Evolutionary conservation across 2,113 vertebrate genomes (phyloP).

Genomic region (Brachionichthys hirsutus): DNA sequence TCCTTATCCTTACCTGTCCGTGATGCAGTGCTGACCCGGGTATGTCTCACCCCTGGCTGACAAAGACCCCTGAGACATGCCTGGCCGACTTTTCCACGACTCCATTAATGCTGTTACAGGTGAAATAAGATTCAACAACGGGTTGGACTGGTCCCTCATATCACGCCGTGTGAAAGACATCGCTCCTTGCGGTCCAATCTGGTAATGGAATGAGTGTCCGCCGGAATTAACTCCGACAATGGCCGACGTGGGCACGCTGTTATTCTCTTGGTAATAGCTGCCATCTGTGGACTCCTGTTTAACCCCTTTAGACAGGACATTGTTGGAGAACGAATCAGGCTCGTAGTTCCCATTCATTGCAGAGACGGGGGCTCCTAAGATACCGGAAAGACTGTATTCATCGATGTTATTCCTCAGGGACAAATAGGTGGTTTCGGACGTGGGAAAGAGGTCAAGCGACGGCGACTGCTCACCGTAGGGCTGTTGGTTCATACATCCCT

Average conservation of each 20-base stretch:
- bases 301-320: conserved; percentile 86
- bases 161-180: conserved; percentile 93
- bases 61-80: conserved; percentile 81
- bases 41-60: conserved; percentile 90
- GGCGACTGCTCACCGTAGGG: conserved; percentile 85
- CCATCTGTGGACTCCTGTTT: conserved; percentile 93
- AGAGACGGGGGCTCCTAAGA: conserved; percentile 93
- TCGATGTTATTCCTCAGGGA: conserved; percentile 98
- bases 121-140: conserved; percentile 95
- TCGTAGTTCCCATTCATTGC: conserved; percentile 91
- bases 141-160: conserved; percentile 91
- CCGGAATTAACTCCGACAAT: conserved; percentile 98
- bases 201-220: conserved; percentile 99
- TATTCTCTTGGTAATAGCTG: conserved; percentile 93
- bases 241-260: conserved; percentile 87
- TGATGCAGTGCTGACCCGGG: conserved; percentile 91
- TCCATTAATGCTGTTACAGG: conserved; percentile 92
- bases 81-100: conserved; percentile 93
- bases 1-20: conserved; percentile 81
- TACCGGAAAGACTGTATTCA: conserved; percentile 96
- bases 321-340: conserved; percentile 85
- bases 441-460: conserved; percentile 86
- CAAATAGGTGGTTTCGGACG: conserved; percentile 93
- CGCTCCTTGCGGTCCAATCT: conserved; percentile 97
- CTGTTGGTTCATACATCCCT: conserved; percentile 87